Percentiles rank a stretch among this genome's conserved stretches.
These are phyloP conservation scores for Drosophila willistoni DNA, from an alignment of 1,140 invertebrate species.

Conservation along the genomic window DNA sequence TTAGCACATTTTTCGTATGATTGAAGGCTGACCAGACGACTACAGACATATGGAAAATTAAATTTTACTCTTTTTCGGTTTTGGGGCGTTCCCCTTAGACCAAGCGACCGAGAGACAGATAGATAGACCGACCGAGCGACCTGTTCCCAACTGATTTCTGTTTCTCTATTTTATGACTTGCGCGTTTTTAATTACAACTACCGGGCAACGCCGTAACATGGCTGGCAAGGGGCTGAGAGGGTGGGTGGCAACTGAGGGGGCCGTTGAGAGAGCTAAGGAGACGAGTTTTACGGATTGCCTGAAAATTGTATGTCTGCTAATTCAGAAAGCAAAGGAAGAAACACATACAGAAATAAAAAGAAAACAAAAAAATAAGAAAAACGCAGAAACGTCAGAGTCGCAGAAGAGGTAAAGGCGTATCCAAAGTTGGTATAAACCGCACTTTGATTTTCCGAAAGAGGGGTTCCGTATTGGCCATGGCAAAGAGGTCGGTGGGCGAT, in stretches of 20 bases:
- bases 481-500: no score
- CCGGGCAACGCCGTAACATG: constrained; percentile 38
- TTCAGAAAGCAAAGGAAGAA: constrained; percentile 35
- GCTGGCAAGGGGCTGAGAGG: neutral
- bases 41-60: constrained; percentile 68
- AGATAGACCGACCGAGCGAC: constrained; percentile 29
- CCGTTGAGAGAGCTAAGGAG: constrained; percentile 33
- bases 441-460: neutral
- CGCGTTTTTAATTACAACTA: constrained; percentile 78
- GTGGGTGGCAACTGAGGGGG: neutral
- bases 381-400: neutral
- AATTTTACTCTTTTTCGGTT: constrained; percentile 57
- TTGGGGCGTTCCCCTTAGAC: constrained; percentile 69
- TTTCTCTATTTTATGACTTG: constrained; percentile 72
- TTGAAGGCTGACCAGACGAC: constrained; percentile 61
- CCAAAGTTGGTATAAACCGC: constrained; percentile 3
- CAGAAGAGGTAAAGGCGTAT: neutral
- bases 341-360: neutral
- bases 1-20: constrained; percentile 73
- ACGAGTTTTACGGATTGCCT: constrained; percentile 58
- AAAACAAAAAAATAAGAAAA: neutral
- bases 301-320: constrained; percentile 56
- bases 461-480: no score
- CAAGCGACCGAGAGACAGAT: constrained; percentile 31
- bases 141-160: constrained; percentile 60